Evolutionary conservation across 2,113 vertebrate genomes (phyloP).

Genomic region (Daubentonia madagascariensis): DNA sequence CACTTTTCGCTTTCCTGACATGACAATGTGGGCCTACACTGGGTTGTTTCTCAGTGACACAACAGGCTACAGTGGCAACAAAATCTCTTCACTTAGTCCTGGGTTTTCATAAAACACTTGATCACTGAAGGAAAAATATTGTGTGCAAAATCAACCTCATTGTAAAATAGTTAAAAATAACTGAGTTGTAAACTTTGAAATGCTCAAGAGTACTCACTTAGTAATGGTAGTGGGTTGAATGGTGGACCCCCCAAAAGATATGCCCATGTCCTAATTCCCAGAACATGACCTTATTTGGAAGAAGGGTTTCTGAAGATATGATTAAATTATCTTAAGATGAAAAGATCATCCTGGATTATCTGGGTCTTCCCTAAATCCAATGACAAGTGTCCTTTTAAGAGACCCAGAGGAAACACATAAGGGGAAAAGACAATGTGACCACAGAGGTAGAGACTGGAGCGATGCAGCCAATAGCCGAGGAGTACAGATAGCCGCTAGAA

Average conservation of each 20-base stretch:
- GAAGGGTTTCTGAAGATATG: neutral
- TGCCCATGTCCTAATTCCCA: neutral
- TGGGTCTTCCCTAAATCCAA: neutral
- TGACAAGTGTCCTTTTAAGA: neutral
- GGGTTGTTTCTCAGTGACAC: neutral
- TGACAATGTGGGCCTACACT: neutral
- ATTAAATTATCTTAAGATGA: conserved; percentile 17
- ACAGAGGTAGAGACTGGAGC: neutral
- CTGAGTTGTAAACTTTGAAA: neutral
- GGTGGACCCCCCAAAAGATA: neutral
- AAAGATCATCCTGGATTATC: neutral
- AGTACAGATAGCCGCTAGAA: neutral
- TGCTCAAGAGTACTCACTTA: neutral
- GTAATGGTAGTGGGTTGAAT: neutral
- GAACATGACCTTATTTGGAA: neutral
- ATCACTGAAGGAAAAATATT: neutral
- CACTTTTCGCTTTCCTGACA: neutral
- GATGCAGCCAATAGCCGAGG: neutral
- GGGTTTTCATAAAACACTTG: neutral
- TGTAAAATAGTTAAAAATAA: neutral
- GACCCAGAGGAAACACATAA: neutral
- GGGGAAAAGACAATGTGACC: neutral
- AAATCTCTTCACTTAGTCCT: conserved; percentile 2
- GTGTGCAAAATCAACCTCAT: neutral
- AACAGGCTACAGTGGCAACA: neutral